A percentile compares a stretch with the other conserved stretches of the same genome.
Evolutionary conservation across 2,113 vertebrate species (phyloP).

Genomic region (Antennarius striatus): DNA sequence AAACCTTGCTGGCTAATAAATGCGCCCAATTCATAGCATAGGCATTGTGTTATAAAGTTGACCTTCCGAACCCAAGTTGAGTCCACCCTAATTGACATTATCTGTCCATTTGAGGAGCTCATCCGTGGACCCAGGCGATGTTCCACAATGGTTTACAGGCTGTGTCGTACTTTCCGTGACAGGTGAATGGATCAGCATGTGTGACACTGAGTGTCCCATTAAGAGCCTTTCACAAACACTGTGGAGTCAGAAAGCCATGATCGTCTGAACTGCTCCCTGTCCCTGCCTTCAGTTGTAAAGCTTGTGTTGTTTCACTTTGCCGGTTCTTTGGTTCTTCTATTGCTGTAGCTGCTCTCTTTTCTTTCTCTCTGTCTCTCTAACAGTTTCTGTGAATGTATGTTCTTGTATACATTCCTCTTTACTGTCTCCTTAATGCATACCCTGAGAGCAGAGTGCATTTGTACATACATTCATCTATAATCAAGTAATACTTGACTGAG

Average conservation of each 20-base stretch:
- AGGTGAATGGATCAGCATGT: no score
- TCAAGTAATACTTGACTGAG: conserved; percentile 1
- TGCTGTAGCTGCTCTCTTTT: background rate
- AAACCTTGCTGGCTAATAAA: background rate
- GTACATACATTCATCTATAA: conserved; percentile 4
- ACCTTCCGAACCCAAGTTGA: background rate
- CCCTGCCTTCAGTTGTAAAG: conserved; percentile 5
- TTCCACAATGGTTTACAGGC: no score
- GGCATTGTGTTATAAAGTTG: background rate
- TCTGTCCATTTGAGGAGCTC: no score
- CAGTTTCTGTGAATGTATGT: conserved; percentile 9
- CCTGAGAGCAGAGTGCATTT: conserved; percentile 18
- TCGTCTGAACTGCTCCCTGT: background rate
- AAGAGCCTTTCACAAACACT: background rate
- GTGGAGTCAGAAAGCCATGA: conserved; percentile 10
- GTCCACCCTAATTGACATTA: no score
- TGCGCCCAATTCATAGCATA: background rate
- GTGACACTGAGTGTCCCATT: background rate
- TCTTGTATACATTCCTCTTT: background rate
- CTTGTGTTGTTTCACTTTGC: conserved; percentile 9
- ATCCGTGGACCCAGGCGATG: no score
- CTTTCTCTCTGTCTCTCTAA: background rate
- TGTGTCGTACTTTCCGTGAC: no score
- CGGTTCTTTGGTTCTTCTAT: conserved; percentile 3
- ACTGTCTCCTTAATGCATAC: conserved; percentile 8